Evolutionary conservation across 2,888 invertebrate species (phyloP).

Genomic region (Mechanitis messenoides): DNA sequence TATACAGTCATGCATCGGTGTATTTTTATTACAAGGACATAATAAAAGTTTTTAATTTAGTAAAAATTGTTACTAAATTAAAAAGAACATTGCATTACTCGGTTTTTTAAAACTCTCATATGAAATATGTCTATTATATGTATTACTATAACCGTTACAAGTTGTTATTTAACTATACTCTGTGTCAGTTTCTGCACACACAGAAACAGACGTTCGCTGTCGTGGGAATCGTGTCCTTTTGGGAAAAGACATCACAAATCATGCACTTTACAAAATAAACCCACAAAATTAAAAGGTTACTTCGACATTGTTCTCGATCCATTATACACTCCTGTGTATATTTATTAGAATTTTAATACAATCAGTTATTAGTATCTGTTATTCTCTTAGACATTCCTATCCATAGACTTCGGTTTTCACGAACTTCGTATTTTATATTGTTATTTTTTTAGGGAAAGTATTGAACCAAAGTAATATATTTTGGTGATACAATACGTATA

Average conservation of each 20-base stretch:
- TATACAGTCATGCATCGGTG: no score
- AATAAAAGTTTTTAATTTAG: no score
- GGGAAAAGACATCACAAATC: constrained; percentile 12
- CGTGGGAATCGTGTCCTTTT: neutral
- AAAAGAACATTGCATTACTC: no score
- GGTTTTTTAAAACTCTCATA: no score
- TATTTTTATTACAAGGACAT: no score
- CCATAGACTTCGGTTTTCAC: neutral
- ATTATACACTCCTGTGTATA: neutral
- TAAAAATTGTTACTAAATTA: no score
- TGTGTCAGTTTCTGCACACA: neutral
- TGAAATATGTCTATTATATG: no score
- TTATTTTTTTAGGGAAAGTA: constrained; percentile 20
- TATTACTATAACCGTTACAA: no score
- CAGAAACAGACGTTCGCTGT: no score
- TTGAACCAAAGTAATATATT: constrained; percentile 50
- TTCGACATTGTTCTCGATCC: constrained; percentile 6
- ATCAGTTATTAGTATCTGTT: neutral
- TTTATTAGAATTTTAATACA: neutral
- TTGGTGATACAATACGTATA: constrained; percentile 39
- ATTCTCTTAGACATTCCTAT: neutral
- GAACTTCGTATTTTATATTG: constrained; percentile 14
- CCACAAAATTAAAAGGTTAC: constrained; percentile 12
- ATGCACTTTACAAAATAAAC: constrained; percentile 26
- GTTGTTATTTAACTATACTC: no score